Base-by-base conservation (phyloP, 2,797 vertebrate species). In the Potorous gilbertii region DNA sequence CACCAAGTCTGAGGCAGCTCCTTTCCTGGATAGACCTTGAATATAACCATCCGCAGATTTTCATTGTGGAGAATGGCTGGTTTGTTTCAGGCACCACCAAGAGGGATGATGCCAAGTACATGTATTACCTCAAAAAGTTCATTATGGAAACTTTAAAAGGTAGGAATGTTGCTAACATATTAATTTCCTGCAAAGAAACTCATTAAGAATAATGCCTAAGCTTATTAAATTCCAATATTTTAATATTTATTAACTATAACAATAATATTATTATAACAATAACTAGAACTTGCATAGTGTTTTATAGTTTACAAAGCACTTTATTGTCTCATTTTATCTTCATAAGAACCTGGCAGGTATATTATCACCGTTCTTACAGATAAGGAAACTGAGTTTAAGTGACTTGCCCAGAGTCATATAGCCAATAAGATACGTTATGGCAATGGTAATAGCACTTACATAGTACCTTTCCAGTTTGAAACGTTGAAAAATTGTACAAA, bases 21-120 rank as follows among this genome's bases (percentile, higher is more conserved):
- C 99, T 99, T 31, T 99, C 99, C 98, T 99, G 99, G 99, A 99
- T 99, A 98, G 99, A 98, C 90, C 98, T 97, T 0, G 99, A 99
- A 98, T 99, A 99, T 96, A 99, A 99, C 98, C 98, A 98, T 59
- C 99, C 99, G 0, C 98, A 98, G 54, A 99, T 99, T 98, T 99
- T 99, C 96, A 99, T 99, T 98, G 99, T 99, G 98, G 99, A 99
- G 98, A 99, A 99, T 21, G 99, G 99, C 34, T 99, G 99, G 99
- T 99, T 99, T 21, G 99, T 99, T 96, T 99, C 99, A 1, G 99
- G 99, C 56, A 99, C 98, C 95, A 99, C 99, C 54, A 99, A 99
- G 97, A 99, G 98, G 34, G 99, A 99, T 97, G 99, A 99, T 97
- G 99, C 99, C 54, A 99, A 99, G 97, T 99, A 99, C 92, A 99